phyloP scores from a whole-genome alignment of 2,113 vertebrate species.

The Chrysemys picta region DNA sequence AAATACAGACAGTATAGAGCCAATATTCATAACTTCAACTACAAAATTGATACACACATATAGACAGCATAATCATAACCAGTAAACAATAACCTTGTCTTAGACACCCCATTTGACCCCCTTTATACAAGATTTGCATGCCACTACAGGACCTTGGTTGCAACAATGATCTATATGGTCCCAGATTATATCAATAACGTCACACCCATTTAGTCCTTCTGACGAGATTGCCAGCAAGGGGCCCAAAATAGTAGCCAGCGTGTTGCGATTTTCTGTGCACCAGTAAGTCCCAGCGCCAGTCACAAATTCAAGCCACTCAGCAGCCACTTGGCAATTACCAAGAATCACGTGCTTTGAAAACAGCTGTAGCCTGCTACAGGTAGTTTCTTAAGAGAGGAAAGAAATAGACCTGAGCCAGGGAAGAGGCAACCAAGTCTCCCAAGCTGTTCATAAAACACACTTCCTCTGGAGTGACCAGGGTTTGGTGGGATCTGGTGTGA shows the following conservation, averaged over 20 bases:
- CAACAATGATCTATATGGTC: no score
- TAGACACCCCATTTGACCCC: no score
- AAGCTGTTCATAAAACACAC: background rate
- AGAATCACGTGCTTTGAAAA: background rate
- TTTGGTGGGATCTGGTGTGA: background rate
- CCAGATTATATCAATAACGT: no score
- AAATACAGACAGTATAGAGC: no score
- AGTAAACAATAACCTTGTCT: no score
- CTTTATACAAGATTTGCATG: no score
- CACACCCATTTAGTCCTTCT: background rate
- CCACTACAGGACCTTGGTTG: no score
- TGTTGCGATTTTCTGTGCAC: background rate
- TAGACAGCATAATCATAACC: no score
- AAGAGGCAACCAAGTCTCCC: background rate
- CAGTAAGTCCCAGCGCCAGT: background rate
- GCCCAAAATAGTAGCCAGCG: slow-evolving; percentile 12
- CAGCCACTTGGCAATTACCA: background rate
- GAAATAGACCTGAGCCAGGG: background rate
- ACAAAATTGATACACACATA: no score
- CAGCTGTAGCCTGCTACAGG: rapidly evolving
- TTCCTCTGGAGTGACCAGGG: background rate
- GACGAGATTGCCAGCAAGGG: background rate
- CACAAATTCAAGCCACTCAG: rapidly evolving
- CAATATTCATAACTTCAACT: no score
- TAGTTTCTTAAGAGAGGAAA: background rate